Conservation (phyloP, 2,113 vertebrate species). For the Ameiurus melas region DNA sequence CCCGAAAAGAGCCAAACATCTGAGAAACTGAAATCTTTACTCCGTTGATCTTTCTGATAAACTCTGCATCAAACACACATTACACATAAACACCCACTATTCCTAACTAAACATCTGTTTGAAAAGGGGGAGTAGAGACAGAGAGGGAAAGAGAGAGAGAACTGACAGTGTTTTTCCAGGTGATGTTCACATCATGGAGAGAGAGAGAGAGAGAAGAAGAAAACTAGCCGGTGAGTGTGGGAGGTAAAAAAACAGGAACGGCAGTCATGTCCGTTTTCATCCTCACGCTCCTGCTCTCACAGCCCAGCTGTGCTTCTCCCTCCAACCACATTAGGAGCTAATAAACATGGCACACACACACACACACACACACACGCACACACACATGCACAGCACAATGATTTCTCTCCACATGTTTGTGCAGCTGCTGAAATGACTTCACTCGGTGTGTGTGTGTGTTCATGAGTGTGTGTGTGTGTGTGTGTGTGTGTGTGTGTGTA, state of each 20-base stretch:
- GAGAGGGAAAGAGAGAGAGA: constrained; percentile 13
- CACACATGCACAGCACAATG: constrained; percentile 26
- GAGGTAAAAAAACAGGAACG: constrained; percentile 26
- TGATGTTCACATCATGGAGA: constrained; percentile 27
- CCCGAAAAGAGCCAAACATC: constrained; percentile 30
- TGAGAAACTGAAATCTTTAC: neutral
- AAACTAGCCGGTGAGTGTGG: constrained; percentile 19
- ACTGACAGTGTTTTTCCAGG: constrained; percentile 35
- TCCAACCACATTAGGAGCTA: constrained; percentile 59
- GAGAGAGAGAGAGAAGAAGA: neutral
- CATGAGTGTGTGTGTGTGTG: constrained; percentile 36
- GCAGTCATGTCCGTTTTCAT: constrained; percentile 46
- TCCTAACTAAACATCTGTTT: constrained; percentile 47
- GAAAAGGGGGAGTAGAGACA: constrained; percentile 8
- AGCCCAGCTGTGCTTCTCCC: constrained; percentile 54
- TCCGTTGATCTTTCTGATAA: neutral
- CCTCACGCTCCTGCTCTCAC: constrained; percentile 24
- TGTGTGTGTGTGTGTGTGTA: constrained; percentile 18
- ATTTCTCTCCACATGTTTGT: constrained; percentile 54
- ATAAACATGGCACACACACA: constrained; percentile 54
- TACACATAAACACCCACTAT: constrained; percentile 23
- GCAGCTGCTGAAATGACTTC: constrained; percentile 65
- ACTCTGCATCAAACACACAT: neutral
- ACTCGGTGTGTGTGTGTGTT: constrained; percentile 44
- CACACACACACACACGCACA: constrained; percentile 35